These are phyloP conservation scores for Aix galericulata DNA, from an alignment of 2,113 vertebrate genomes.

Conservation along the genomic window DNA sequence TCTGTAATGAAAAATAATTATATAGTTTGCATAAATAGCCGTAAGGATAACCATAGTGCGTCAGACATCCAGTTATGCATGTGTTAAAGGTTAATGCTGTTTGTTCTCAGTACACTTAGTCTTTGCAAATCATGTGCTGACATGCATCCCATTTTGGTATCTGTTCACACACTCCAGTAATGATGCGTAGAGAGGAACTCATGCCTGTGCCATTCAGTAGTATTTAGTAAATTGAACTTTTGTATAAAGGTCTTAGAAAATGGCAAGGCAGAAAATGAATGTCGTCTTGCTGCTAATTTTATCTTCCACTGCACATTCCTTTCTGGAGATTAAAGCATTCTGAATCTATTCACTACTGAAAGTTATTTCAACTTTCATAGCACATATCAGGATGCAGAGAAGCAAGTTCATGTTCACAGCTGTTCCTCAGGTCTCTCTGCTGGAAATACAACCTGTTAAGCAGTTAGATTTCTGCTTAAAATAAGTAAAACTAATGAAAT, in stretches of 20 bases:
- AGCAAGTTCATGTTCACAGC: background rate
- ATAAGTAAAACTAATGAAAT: background rate
- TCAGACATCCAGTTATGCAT: constrained; percentile 71
- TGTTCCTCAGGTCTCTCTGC: constrained; percentile 4
- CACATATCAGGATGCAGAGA: background rate
- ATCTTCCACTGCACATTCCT: background rate
- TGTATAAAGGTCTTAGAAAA: constrained; percentile 69
- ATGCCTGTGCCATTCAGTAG: constrained; percentile 45
- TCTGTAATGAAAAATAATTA: constrained; percentile 77
- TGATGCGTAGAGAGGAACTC: constrained; percentile 44
- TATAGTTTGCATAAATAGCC: constrained; percentile 66
- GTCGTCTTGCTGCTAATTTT: constrained; percentile 48
- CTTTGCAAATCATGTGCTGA: constrained; percentile 74
- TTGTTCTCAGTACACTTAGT: constrained; percentile 60
- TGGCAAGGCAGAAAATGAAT: constrained; percentile 46
- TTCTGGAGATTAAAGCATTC: constrained; percentile 6
- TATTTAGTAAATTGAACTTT: constrained; percentile 57
- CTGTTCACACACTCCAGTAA: constrained; percentile 61
- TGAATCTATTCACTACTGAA: constrained; percentile 24
- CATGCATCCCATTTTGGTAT: constrained; percentile 64
- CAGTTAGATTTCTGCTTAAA: constrained; percentile 1
- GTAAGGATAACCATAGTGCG: constrained; percentile 57
- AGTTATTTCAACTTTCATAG: background rate
- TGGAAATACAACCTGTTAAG: background rate
- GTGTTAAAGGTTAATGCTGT: constrained; percentile 67